Base-by-base conservation (phyloP, 2,797 vertebrate genomes). In the Neosilurus mollespiculum region DNA sequence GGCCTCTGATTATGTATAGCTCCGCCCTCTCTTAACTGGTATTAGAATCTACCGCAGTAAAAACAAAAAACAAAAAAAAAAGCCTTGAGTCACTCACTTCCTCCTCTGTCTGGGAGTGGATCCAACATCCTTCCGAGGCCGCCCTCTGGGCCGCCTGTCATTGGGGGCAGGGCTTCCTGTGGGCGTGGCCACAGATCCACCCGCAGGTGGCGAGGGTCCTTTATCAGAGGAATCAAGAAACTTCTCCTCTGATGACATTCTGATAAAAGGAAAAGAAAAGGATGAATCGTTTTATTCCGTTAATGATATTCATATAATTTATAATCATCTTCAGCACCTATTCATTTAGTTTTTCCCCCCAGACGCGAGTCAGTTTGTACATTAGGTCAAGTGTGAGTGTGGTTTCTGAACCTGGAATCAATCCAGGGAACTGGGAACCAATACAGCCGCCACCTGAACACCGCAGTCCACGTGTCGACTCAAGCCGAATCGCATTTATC, bases 161-260 rank as follows among this genome's bases (percentile, higher is more conserved):
- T 96, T 91, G 90, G 95, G 95, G 93, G 95, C 95, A 90, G 96
- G 96, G 92, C 96, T 96, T 94, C 95, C 96, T 93, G 96, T 95
- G 94, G 96, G 94, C 89, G 94, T 94, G 93, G 95, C 94, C 92
- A 94, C 95, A 92, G 94, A 90, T 93, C 95, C 94, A 94, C 95
- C 93, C 92, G 94, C 94, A 88, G 92, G 92, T 89, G 94, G 93
- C 86, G 93, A 94, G 91, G 93, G 93, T 93, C 93, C 94, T 92
- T 94, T 95, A 93, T 96, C 95, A 95, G 94, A 95, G 94, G 94
- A 93, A 91, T 95, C 95, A 94, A 95, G 95, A 94, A 95, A 96
- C 95, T 95, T 96, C 95, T 98, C 96, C 96, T 98, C 96, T 96
- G 97, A 96, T 96, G 97, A 97, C 97, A 99, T 99, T 96, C 97